phyloP scores from a whole-genome alignment of 2,797 vertebrate genomes.

The Atherinosoma microstoma region DNA sequence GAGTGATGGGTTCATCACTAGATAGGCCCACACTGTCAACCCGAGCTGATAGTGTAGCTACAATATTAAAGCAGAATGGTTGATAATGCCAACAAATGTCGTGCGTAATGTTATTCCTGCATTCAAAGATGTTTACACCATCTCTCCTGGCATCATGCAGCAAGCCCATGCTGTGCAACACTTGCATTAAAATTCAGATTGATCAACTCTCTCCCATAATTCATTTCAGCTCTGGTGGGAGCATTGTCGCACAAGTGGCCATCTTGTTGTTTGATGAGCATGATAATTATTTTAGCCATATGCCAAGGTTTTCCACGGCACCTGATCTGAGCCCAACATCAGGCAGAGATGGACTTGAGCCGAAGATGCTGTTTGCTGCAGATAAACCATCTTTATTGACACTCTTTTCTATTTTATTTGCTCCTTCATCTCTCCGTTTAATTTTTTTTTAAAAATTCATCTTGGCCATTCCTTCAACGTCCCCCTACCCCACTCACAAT shows the following conservation, averaged over 20 bases:
- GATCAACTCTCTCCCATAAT: constrained; percentile 70
- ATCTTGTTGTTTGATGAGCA: constrained; percentile 75
- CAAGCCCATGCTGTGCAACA: constrained; percentile 50
- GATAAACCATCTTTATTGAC: constrained; percentile 61
- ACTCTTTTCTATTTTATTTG: constrained; percentile 63
- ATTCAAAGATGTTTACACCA: constrained; percentile 27
- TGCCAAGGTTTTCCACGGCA: constrained; percentile 63
- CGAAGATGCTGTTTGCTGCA: constrained; percentile 49
- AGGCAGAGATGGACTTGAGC: constrained; percentile 27
- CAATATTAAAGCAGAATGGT: constrained; percentile 16
- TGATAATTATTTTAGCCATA: constrained; percentile 78
- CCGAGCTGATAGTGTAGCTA: neutral
- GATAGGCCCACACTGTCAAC: constrained; percentile 1
- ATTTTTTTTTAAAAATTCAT: constrained; percentile 43
- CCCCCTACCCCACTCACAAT: constrained; percentile 11
- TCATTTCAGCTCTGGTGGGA: constrained; percentile 73
- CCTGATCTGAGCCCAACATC: constrained; percentile 57
- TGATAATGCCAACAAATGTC: constrained; percentile 25
- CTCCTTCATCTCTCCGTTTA: constrained; percentile 49
- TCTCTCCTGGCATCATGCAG: constrained; percentile 39
- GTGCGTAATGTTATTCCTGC: constrained; percentile 26
- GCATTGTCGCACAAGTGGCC: constrained; percentile 73
- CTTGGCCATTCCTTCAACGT: constrained; percentile 60
- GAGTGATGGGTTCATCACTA: constrained; percentile 10
- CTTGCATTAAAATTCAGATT: constrained; percentile 74